phyloP scores from a whole-genome alignment of 2,888 invertebrate genomes.

The Epicampocera succincta region DNA sequence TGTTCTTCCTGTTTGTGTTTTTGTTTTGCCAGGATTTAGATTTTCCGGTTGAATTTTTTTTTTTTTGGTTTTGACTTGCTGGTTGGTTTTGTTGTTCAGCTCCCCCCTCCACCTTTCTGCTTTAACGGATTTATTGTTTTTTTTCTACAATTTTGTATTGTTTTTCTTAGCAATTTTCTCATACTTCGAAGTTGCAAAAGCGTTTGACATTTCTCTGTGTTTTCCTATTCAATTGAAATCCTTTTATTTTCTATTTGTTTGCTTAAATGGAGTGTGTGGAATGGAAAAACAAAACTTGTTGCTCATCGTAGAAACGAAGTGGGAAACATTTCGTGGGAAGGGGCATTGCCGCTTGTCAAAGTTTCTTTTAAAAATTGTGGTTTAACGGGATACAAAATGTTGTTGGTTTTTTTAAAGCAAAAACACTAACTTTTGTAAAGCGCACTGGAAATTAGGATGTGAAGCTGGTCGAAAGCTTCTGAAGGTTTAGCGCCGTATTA shows the following conservation, averaged over 20 bases:
- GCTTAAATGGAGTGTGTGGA: slow-evolving; percentile 21
- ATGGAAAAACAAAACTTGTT: slow-evolving; percentile 51
- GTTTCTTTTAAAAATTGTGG: background rate
- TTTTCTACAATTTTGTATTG: slow-evolving; percentile 28
- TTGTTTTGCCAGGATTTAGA: slow-evolving; percentile 58
- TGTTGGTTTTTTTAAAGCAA: background rate
- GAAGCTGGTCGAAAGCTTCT: no score
- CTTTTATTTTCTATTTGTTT: slow-evolving; percentile 45
- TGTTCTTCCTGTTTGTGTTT: slow-evolving; percentile 44
- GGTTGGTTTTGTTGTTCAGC: slow-evolving; percentile 51
- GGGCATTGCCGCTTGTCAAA: background rate
- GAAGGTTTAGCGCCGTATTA: no score
- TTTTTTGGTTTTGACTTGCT: slow-evolving; percentile 65
- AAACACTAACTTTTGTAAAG: no score
- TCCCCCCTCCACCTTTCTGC: slow-evolving; percentile 21
- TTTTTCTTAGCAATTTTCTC: slow-evolving; percentile 66
- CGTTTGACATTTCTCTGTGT: slow-evolving; percentile 50
- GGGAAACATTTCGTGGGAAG: slow-evolving; percentile 6
- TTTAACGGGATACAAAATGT: no score
- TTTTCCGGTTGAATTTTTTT: slow-evolving; percentile 68
- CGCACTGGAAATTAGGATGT: no score
- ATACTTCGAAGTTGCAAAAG: slow-evolving; percentile 33
- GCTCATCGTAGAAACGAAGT: slow-evolving; percentile 11
- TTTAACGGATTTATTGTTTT: background rate
- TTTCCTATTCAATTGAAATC: slow-evolving; percentile 52